Evolutionary conservation across 1,140 invertebrate genomes (phyloP), one percentile per base, ranked within the genome.

Genomic region (Bombus waltoni): DNA sequence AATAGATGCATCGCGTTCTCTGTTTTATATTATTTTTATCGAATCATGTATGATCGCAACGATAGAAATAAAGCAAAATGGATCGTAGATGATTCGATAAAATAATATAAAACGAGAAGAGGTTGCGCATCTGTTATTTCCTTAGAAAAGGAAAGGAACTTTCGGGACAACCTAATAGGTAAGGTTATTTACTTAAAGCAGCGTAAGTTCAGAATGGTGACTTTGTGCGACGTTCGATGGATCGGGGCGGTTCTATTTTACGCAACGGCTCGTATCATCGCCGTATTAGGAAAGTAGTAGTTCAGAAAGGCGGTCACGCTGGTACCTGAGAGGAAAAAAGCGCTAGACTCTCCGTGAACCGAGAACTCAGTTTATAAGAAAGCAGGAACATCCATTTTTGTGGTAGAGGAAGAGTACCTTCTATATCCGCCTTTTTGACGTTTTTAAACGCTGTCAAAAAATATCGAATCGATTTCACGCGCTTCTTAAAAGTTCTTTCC

Each of bases 261-360:
- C 89, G 77, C 81, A 81, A 84, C 78, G 82, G 71, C 74, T 90
- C 81, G 85, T 87, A 87, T 90, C 82, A 78, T 70, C 75, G 53
- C 88, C 89, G 68, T 90, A 89, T 89, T 90, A 87, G 89, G 89
- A 87, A 87, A 82, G 81, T 85, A 85, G 62, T 72, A 71, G 81
- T 77, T 89, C 76, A 68, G 85, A 89, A 90, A 90, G 66, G 88
- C 89, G 85, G 81, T 90, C 89, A 79, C 44, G 82, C 73, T 42
- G 71, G 59, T 59, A 35, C 47, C 25, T 66, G 28, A 70, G 70
- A 87, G 65, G 86, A 82, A 87, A 32, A 86, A 87, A 77, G 65
- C 40, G 44, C 62, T 81, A 44, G 83, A 38, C 62, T 40, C 40
- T 77, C 66, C 10, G 22, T 38, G 75, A 53, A 71, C 3, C 35